phyloP scores from a whole-genome alignment of 2,113 vertebrate species.

The Onychorhynchus coronatus region DNA sequence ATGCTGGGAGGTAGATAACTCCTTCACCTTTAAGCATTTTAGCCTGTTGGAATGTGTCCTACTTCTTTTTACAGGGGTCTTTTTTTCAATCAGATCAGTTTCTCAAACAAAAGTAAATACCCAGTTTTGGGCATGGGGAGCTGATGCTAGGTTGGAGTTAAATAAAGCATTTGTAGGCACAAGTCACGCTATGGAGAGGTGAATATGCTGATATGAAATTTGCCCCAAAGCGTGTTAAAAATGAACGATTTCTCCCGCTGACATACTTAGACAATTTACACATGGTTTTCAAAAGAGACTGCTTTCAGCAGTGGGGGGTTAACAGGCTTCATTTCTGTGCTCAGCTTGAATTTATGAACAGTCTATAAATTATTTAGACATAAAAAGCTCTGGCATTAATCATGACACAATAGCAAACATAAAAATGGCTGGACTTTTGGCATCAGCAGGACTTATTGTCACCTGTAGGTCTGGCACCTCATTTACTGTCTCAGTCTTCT shows the following conservation, averaged over 20 bases:
- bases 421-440: neutral
- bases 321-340: neutral
- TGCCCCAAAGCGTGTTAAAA: neutral
- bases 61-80: neutral
- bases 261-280: neutral
- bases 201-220: neutral
- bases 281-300: neutral
- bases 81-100: neutral
- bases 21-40: neutral
- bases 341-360: neutral
- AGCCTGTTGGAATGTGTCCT: neutral
- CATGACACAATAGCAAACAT: neutral
- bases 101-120: neutral
- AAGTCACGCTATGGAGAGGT: neutral
- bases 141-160: neutral
- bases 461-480: neutral
- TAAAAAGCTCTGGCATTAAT: neutral
- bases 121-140: neutral
- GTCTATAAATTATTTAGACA: neutral
- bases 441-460: neutral
- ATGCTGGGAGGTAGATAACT: neutral
- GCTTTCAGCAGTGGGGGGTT: neutral
- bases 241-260: neutral
- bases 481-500: neutral
- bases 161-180: neutral